These are phyloP conservation scores for Hapalemur alaotrensis DNA, from an alignment of 2,797 vertebrate genomes.

Conservation along the genomic window DNA sequence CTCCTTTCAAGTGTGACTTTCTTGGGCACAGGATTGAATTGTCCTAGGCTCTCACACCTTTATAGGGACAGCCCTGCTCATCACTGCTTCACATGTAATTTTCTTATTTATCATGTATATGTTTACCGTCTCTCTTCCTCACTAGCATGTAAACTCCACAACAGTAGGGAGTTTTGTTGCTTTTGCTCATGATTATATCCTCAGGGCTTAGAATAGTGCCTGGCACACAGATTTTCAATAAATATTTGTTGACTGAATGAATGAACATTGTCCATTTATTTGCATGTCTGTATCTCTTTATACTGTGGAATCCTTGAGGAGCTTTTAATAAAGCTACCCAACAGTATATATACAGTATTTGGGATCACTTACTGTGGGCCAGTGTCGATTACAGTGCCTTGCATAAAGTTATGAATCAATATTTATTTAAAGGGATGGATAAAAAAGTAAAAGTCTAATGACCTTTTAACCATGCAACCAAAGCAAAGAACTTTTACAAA, in stretches of 20 bases:
- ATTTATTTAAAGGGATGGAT: background rate
- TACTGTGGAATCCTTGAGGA: background rate
- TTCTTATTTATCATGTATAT: background rate
- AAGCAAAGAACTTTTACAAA: slow-evolving; percentile 11
- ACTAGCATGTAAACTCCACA: background rate
- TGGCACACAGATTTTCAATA: background rate
- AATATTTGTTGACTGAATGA: background rate
- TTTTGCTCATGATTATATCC: background rate
- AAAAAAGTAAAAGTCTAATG: background rate
- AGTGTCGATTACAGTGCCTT: background rate
- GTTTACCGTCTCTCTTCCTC: background rate
- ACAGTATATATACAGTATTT: background rate
- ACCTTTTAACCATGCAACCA: background rate
- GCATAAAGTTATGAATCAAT: background rate
- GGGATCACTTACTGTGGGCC: background rate
- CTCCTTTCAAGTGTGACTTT: background rate
- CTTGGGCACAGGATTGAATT: background rate
- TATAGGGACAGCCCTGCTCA: background rate
- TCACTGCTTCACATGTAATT: background rate
- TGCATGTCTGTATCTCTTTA: background rate
- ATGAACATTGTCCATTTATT: background rate
- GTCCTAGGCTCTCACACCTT: background rate
- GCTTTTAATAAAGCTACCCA: background rate
- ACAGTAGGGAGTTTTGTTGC: background rate
- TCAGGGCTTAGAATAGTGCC: background rate